Evolutionary conservation across 2,113 vertebrate genomes (phyloP).

Genomic region (Nothoprocta pentlandii): DNA sequence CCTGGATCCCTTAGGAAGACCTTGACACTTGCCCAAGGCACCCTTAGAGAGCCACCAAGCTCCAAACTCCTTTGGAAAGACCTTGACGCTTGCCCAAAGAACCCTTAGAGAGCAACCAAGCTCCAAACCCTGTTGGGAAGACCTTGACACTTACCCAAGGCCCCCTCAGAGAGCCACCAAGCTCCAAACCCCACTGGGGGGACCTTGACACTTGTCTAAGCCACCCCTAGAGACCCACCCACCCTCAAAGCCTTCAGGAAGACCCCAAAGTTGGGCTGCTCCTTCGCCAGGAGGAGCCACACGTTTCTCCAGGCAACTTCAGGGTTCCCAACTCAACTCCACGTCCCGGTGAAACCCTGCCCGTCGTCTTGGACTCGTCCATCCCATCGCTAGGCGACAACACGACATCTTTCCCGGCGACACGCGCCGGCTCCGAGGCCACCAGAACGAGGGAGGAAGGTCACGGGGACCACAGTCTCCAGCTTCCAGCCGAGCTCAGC

Average conservation of each 20-base stretch:
- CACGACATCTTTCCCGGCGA: slow-evolving; percentile 26
- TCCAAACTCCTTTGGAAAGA: no score
- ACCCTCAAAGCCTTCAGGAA: background rate
- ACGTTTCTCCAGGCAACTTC: background rate
- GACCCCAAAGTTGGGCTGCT: background rate
- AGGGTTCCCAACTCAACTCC: background rate
- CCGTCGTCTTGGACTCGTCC: background rate
- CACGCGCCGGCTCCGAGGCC: background rate
- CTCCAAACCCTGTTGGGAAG: no score
- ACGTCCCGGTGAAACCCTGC: background rate
- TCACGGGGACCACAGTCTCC: background rate
- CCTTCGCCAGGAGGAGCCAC: rapidly evolving
- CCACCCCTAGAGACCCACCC: rapidly evolving
- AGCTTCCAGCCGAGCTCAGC: background rate
- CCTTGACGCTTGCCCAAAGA: no score
- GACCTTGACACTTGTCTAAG: background rate
- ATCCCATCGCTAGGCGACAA: slow-evolving; percentile 25
- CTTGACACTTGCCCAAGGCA: no score
- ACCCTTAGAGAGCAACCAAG: no score
- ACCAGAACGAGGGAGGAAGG: background rate
- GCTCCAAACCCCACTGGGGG: no score
- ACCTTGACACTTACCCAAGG: no score
- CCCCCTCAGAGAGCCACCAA: no score
- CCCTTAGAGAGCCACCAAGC: no score
- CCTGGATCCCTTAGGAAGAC: no score